Conservation (phyloP, 92 coral and sea anemone genomes). For the Epizoanthus illoricatus region DNA sequence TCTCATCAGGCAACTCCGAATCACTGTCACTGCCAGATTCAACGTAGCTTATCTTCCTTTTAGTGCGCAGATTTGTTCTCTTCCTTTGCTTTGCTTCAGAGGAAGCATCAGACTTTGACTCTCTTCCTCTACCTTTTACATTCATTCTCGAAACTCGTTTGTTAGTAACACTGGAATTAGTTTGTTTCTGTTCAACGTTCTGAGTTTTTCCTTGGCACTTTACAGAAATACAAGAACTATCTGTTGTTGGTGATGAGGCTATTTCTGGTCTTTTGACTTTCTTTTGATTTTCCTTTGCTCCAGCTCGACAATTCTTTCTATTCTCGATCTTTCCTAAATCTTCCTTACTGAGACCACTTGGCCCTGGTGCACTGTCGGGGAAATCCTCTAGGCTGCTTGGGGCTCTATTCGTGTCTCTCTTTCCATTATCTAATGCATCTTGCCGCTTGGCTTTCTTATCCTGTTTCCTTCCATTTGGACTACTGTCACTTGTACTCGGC, state of each 20-base stretch:
- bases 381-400: background rate
- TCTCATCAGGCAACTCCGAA: conserved; percentile 33
- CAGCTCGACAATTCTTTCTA: background rate
- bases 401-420: background rate
- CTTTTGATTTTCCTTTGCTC: background rate
- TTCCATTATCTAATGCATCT: background rate
- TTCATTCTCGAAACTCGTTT: background rate
- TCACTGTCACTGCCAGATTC: conserved; percentile 46
- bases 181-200: background rate
- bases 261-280: background rate
- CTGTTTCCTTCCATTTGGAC: background rate
- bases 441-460: background rate
- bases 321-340: background rate
- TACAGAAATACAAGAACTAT: too few species aligned
- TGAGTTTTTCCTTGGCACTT: background rate
- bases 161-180: background rate
- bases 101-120: background rate
- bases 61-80: conserved; percentile 55
- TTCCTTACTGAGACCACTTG: conserved; percentile 16
- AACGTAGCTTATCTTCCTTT: conserved; percentile 60
- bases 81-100: conserved; percentile 12
- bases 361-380: conserved; percentile 8
- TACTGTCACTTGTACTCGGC: background rate
- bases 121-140: background rate
- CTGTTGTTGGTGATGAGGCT: background rate